Conservation (phyloP, 2,797 vertebrate species). For the Malacoraja senta region DNA sequence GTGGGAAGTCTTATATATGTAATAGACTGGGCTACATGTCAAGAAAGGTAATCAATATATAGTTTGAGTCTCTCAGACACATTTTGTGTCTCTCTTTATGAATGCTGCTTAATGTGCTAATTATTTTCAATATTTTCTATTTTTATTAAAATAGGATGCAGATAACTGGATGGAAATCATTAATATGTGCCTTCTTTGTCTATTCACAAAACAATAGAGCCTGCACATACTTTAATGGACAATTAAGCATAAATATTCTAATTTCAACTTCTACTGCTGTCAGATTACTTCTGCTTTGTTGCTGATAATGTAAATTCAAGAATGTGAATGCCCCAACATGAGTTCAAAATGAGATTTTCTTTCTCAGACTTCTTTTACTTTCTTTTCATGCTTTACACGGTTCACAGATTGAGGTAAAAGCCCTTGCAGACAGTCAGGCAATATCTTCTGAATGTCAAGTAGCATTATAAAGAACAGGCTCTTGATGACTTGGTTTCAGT, state of each 20-base stretch:
- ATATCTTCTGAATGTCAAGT: not conserved
- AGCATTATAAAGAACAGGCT: not conserved
- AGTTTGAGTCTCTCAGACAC: too few species aligned
- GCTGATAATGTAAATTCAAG: not conserved
- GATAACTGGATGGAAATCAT: not conserved
- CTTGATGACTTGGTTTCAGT: not conserved
- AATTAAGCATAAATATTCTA: not conserved
- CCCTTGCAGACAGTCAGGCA: not conserved
- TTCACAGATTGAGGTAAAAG: not conserved
- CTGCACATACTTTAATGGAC: not conserved
- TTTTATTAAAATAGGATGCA: too few species aligned
- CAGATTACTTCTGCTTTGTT: not conserved
- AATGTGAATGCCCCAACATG: not conserved
- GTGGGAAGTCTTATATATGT: too few species aligned
- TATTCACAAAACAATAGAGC: not conserved
- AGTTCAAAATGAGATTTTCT: not conserved
- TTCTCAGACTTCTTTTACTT: not conserved
- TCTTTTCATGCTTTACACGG: not conserved
- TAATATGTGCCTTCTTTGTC: not conserved
- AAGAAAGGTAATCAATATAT: too few species aligned
- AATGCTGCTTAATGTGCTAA: too few species aligned
- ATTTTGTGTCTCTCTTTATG: too few species aligned
- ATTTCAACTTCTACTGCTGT: not conserved
- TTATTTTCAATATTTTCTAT: too few species aligned
- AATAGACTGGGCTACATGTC: too few species aligned